Base-by-base conservation (phyloP, 2,797 vertebrate species). In the Darevskia mixta region DNA sequence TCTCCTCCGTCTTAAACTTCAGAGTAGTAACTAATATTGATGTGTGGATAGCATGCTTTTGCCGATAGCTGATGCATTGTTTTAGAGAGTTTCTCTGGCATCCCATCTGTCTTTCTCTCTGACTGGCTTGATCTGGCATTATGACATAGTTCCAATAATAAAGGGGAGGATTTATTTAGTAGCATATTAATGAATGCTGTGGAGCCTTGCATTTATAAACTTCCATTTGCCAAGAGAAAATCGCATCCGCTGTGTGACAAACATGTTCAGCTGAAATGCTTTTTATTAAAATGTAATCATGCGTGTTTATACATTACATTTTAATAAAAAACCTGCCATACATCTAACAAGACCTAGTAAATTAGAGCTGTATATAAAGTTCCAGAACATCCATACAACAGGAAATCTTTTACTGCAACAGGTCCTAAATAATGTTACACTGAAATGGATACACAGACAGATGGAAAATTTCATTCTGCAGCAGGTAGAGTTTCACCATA, bases 341-440 rank as follows among this genome's bases (percentile, higher is more conserved):
- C 75, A 80, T 61, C 80, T 86, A 64, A 87, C 64, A 69, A 90
- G 87, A 80, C 20, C 72, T 55, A 87, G 27, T 85, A 81, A 88
- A 72, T 86, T 91, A 91, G 0, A 1, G 35, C 64, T 89, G 83
- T 71, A 85, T 82, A 58, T 20, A 86, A 92, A 77, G 45, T 90
- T 87, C 91, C 91, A 88, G 89, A 93, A 82, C 79, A 82, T 38
- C 76, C 85, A 90, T 92, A 86, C 91, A 92, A 1, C 58, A 71
- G 79, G 86, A 93, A 91, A 91, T 89, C 8, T 92, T 93, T 89
- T 88, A 55, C 78, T 90, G 45, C 89, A 89, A 41, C 82, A 92
- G 71, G 2, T 90, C 91, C 91, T 94, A 92, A 94, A 93, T 85
- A 91, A 85, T 61, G 89, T 1, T 80, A 73, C 90, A 67, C 86